Base-by-base conservation (phyloP, 2,888 invertebrate species). In the Oligia latruncula region DNA sequence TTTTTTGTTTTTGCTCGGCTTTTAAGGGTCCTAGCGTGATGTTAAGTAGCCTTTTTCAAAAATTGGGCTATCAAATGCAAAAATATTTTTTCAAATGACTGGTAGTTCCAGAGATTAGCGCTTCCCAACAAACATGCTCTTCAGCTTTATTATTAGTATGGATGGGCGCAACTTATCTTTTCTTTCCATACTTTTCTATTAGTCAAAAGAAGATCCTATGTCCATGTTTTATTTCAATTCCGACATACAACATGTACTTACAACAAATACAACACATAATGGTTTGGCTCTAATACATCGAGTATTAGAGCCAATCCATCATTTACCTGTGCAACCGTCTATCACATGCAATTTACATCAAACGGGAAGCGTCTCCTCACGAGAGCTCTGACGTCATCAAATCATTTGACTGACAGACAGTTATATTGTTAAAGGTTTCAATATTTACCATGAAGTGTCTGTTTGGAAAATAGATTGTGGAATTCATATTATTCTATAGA, bases 401-500 rank as follows among this genome's bases (percentile, higher is more conserved):
- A 66, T 75, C 40, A 79, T 74, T 85, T 77, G 60, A 75, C 55
- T 78, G 87, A 81, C 86, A 81, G 86, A 62, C 77, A 82, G 71
- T 72, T 70, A 68, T 64, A 88, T 77, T 81, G 86, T 77, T 87
- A 73, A 0, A 85, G 15, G 66, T 80, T 81, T 72, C 71, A 88
- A 81, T 85, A 74, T 86, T 81, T 77, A 74, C 58, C 58, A 62
- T 77, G 76, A 76, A 55, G 76, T 55, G 40, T 77, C 11, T 84
- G 68, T 76, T 81, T 76, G 62, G 64, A 78, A 87, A 80, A 84
- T 60, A 66, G 29, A 73, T 73, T 29, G 71, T 66, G 55, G 52
- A 87, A 52, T 62, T 80, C 20, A 74, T 60, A 81, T 60, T 46
- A 40, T 60, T 71, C 17, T 11, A 35, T 65, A n/a, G 0, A 76